Evolutionary conservation across 1,140 invertebrate genomes (phyloP).

Genomic region (Orchesella cincta): DNA sequence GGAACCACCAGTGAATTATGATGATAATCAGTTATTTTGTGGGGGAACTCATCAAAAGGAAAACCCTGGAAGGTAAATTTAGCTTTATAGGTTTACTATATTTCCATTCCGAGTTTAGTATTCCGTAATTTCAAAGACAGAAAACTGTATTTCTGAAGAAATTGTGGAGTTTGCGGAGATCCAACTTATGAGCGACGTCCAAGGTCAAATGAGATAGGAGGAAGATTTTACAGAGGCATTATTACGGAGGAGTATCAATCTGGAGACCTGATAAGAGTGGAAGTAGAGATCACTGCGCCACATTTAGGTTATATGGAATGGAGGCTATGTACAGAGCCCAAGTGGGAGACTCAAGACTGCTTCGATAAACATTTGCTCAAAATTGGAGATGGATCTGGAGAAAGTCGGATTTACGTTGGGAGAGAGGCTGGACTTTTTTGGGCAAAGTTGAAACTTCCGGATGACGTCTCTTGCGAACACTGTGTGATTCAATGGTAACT

Average conservation of each 20-base stretch:
- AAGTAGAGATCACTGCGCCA: constrained; percentile 49
- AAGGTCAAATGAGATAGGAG: constrained; percentile 55
- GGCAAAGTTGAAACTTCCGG: constrained; percentile 50
- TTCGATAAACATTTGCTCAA: constrained; percentile 50
- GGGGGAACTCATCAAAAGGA: constrained; percentile 10
- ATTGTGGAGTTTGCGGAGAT: constrained; percentile 58
- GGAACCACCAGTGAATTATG: constrained; percentile 69
- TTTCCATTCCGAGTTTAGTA: too few relatives aligned
- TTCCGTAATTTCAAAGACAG: too few relatives aligned
- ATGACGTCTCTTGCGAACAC: constrained; percentile 52
- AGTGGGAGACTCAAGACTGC: constrained; percentile 54
- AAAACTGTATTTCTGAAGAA: too few relatives aligned
- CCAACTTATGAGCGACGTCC: constrained; percentile 49
- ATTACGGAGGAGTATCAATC: constrained; percentile 52
- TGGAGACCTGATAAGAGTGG: constrained; percentile 35
- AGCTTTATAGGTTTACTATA: too few relatives aligned
- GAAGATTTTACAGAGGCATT: constrained; percentile 55
- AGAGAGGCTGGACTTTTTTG: not conserved
- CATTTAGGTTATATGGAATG: constrained; percentile 59
- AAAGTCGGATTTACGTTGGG: constrained; percentile 50
- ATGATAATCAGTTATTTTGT: constrained; percentile 70
- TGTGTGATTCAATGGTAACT: constrained; percentile 56
- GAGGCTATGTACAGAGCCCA: constrained; percentile 54
- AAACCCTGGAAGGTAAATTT: constrained; percentile 48
- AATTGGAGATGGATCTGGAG: constrained; percentile 54